phyloP scores from a whole-genome alignment of 2,797 vertebrate genomes.

The Cyclopterus lumpus region DNA sequence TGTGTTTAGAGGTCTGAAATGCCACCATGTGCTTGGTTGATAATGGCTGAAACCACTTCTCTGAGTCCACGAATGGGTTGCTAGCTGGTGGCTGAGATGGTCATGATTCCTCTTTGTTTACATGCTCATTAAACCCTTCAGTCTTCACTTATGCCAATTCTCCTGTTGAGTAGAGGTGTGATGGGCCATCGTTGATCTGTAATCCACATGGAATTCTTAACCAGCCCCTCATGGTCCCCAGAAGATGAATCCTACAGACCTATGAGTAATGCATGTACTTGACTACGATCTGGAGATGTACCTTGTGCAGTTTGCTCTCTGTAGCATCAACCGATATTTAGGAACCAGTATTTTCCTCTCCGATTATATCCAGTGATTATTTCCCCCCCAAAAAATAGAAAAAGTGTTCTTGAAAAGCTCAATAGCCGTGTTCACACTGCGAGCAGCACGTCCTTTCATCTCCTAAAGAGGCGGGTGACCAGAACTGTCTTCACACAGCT shows the following conservation, averaged over 20 bases:
- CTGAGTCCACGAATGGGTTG: neutral
- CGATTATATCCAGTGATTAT: neutral
- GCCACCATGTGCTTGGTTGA: constrained; percentile 4
- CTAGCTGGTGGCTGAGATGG: constrained; percentile 3
- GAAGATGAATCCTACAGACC: neutral
- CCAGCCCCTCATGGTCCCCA: neutral
- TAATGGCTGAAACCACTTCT: constrained; percentile 4
- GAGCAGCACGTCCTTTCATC: constrained; percentile 23
- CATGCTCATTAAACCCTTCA: constrained; percentile 6
- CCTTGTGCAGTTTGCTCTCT: neutral
- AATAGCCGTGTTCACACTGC: constrained; percentile 1
- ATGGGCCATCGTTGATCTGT: neutral
- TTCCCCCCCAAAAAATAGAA: neutral
- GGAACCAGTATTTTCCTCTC: neutral
- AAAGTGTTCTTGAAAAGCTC: neutral
- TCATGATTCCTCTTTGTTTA: constrained; percentile 7
- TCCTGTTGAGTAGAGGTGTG: neutral
- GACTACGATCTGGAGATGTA: neutral
- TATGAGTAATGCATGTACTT: neutral
- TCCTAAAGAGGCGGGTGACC: constrained; percentile 24
- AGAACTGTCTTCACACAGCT: constrained; percentile 15
- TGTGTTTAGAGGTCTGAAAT: neutral
- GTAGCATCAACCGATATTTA: neutral
- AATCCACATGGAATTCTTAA: neutral
- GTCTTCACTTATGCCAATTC: neutral